Evolutionary conservation across 2,113 vertebrate species (phyloP).

Genomic region (Alligator sinensis): DNA sequence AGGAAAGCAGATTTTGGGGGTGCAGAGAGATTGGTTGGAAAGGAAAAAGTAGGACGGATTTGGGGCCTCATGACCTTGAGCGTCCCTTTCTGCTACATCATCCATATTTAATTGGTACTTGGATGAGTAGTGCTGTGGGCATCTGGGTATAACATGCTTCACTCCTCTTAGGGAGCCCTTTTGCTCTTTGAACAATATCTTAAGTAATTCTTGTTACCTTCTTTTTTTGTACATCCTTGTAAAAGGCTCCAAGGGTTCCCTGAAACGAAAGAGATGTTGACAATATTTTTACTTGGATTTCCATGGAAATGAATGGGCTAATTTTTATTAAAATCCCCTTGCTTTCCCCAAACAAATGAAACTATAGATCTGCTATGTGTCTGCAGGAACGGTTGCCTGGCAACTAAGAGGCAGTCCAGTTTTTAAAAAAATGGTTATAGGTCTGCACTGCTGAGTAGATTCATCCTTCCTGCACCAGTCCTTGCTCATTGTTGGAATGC

Average conservation of each 20-base stretch:
- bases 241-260: not conserved
- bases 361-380: not conserved
- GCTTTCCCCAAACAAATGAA: not conserved
- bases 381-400: not conserved
- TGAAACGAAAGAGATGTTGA: not conserved
- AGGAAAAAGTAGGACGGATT: not conserved
- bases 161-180: not conserved
- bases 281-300: too few species aligned
- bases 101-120: not conserved
- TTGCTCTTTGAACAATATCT: not conserved
- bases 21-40: not conserved
- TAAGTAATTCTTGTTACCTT: not conserved
- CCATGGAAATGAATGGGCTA: not conserved
- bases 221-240: not conserved
- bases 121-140: not conserved
- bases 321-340: not conserved
- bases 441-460: rapidly evolving
- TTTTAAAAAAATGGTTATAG: not conserved
- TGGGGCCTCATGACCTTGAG: slow-evolving; percentile 48
- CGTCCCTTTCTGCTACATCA: not conserved
- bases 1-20: not conserved
- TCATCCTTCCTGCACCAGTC: not conserved
- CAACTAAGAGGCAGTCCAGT: not conserved
- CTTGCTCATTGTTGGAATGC: not conserved
- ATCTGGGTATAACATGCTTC: not conserved